Evolutionary conservation across 2,888 invertebrate genomes (phyloP).

Genomic region (Micoletzkya japonica): DNA sequence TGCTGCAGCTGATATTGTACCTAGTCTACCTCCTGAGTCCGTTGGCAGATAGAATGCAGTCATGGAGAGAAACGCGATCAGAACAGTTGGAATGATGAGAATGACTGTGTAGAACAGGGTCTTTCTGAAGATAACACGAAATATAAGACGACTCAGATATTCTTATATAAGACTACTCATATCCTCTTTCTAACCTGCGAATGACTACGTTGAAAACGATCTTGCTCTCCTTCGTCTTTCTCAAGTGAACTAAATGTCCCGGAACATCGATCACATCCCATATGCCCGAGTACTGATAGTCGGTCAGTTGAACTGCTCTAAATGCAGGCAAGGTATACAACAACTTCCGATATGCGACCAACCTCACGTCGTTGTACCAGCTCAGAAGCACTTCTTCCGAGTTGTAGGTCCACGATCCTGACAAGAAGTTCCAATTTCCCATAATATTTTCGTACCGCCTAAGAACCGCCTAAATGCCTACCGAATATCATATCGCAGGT

Average conservation of each 20-base stretch:
- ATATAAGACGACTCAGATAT: not conserved
- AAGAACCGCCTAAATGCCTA: no score
- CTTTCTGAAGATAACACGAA: slow-evolving; percentile 72
- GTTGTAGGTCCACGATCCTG: slow-evolving; percentile 73
- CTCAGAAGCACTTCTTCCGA: slow-evolving; percentile 86
- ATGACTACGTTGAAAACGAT: slow-evolving; percentile 59
- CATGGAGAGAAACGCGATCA: slow-evolving; percentile 91
- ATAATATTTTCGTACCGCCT: not conserved
- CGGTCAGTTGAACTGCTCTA: slow-evolving; percentile 20
- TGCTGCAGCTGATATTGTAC: no score
- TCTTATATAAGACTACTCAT: not conserved
- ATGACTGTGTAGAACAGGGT: slow-evolving; percentile 99
- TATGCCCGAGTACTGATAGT: slow-evolving; percentile 22
- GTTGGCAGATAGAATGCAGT: slow-evolving; percentile 94
- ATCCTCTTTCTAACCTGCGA: slow-evolving; percentile 36
- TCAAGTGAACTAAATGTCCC: slow-evolving; percentile 64
- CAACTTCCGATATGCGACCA: not conserved
- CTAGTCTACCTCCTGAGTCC: slow-evolving; percentile 69
- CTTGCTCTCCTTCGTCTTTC: slow-evolving; percentile 49
- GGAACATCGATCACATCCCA: slow-evolving; percentile 43
- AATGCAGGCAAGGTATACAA: no score
- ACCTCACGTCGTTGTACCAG: slow-evolving; percentile 82
- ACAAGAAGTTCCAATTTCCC: not conserved
- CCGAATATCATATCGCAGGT: slow-evolving; percentile 60
- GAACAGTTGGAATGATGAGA: slow-evolving; percentile 94